Percentiles rank a stretch among this genome's conserved stretches.
Evolutionary conservation across 2,888 invertebrate genomes (phyloP).

Genomic region (Geotrupes spiniger): DNA sequence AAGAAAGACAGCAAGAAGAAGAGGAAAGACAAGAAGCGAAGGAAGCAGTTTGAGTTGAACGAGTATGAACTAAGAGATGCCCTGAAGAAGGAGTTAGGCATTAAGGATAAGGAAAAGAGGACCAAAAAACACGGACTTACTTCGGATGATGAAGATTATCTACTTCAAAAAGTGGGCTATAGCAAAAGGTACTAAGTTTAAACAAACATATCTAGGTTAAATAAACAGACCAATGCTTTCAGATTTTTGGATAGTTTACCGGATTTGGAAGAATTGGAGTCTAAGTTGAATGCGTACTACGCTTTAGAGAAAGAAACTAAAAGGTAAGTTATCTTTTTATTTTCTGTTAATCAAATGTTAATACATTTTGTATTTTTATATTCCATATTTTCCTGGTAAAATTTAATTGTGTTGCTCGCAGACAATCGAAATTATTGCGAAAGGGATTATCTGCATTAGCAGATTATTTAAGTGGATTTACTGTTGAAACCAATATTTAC

Average conservation of each 20-base stretch:
- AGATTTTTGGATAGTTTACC: slow-evolving; percentile 67
- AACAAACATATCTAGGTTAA: background rate
- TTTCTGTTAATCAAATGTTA: no score
- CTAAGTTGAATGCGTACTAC: slow-evolving; percentile 75
- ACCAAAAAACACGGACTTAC: slow-evolving; percentile 43
- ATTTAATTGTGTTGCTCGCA: no score
- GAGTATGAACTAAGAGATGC: slow-evolving; percentile 67
- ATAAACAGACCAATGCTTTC: slow-evolving; percentile 16
- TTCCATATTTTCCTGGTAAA: no score
- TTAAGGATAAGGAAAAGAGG: slow-evolving; percentile 44
- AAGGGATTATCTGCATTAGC: no score
- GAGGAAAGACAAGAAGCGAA: slow-evolving; percentile 71
- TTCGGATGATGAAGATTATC: slow-evolving; percentile 52
- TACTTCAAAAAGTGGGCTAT: slow-evolving; percentile 49
- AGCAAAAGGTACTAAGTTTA: slow-evolving; percentile 43
- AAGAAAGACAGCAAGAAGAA: slow-evolving; percentile 74
- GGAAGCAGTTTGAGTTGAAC: slow-evolving; percentile 64
- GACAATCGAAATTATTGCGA: no score
- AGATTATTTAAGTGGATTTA: no score
- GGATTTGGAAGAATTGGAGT: slow-evolving; percentile 72
- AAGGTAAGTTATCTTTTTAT: slow-evolving; percentile 49
- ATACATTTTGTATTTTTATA: no score
- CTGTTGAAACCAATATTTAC: slow-evolving; percentile 2
- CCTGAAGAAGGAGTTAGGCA: slow-evolving; percentile 57
- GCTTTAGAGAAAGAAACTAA: slow-evolving; percentile 68